Percentiles rank a stretch among this genome's conserved stretches.
Conservation (phyloP, 2,888 invertebrate species). For the Pterostichus madidus region DNA sequence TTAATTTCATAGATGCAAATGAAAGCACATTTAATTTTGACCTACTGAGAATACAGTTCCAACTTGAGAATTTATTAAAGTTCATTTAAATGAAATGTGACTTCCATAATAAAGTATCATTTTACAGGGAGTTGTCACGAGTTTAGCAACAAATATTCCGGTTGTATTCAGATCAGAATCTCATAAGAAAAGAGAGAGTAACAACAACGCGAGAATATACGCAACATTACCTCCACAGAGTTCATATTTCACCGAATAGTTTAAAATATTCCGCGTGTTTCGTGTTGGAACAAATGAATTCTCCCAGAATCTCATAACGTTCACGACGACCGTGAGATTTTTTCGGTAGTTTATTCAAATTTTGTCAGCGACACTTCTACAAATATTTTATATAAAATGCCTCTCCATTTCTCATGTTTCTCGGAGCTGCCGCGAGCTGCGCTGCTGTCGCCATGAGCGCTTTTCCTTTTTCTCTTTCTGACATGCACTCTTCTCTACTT, state of each 20-base stretch:
- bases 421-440: not conserved
- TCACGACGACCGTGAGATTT: constrained; percentile 59
- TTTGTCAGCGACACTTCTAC: constrained; percentile 66
- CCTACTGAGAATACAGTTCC: not conserved
- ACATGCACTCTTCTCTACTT: not conserved
- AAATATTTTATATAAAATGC: constrained; percentile 66
- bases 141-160: constrained; percentile 1
- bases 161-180: constrained; percentile 48
- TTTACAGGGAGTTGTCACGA: not conserved
- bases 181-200: constrained; percentile 36
- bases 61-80: constrained; percentile 1
- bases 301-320: constrained; percentile 64
- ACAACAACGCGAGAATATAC: constrained; percentile 20
- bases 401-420: constrained; percentile 62
- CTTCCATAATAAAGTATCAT: constrained; percentile 1
- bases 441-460: constrained; percentile 15
- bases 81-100: not conserved
- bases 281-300: constrained; percentile 61
- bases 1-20: constrained; percentile 6
- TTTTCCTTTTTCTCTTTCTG: constrained; percentile 22
- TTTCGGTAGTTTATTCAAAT: constrained; percentile 66
- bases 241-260: constrained; percentile 58
- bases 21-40: constrained; percentile 28
- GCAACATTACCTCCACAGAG: constrained; percentile 49
- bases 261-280: constrained; percentile 58